These are phyloP conservation scores for Drosophila funebris DNA, from an alignment of 1,140 invertebrate genomes.

Conservation along the genomic window DNA sequence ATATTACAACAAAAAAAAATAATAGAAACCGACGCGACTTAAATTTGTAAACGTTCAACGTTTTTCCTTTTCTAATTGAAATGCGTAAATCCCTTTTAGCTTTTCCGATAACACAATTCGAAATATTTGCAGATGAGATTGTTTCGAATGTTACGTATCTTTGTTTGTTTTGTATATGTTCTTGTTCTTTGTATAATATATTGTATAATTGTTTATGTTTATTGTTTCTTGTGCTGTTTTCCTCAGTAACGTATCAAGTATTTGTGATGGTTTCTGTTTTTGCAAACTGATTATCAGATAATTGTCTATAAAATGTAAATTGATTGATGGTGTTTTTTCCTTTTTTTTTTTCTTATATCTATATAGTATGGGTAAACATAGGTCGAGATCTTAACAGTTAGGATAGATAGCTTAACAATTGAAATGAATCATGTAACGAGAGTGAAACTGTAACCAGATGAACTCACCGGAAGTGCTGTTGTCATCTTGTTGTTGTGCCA, in stretches of 20 bases:
- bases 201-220: conserved; percentile 4
- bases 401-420: background rate
- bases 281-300: background rate
- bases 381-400: background rate
- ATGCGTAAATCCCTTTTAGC: conserved; percentile 83
- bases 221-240: conserved; percentile 31
- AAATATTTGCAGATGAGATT: conserved; percentile 64
- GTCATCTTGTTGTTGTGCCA: conserved; percentile 70
- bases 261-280: conserved; percentile 20
- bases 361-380: too few species aligned
- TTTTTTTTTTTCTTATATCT: too few species aligned
- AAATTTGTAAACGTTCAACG: conserved; percentile 1
- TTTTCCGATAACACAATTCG: conserved; percentile 82
- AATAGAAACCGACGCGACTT: conserved; percentile 54
- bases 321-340: conserved; percentile 1
- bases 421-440: background rate
- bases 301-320: conserved; percentile 4
- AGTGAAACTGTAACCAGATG: background rate
- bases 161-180: conserved; percentile 27
- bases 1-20: too few species aligned
- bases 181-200: background rate
- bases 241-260: background rate
- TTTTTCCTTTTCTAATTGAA: conserved; percentile 40
- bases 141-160: conserved; percentile 53
- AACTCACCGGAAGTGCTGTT: conserved; percentile 83